A percentile compares a stretch with the other conserved stretches of the same genome.
Evolutionary conservation across 2,888 invertebrate species (phyloP).

Genomic region (Slavum lentiscoides): DNA sequence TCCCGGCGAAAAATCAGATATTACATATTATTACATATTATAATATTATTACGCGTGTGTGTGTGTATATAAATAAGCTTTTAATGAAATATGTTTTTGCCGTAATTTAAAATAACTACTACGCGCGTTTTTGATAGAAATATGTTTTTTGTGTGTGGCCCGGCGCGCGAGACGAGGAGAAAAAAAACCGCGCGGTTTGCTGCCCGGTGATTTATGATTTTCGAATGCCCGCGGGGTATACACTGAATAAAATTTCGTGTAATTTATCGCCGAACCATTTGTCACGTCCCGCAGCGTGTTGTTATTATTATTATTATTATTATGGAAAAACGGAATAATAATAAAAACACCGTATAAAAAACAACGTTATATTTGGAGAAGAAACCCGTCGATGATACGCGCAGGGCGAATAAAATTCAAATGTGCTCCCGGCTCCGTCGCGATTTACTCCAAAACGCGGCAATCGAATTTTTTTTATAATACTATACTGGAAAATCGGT

Average conservation of each 20-base stretch:
- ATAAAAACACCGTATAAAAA: constrained; percentile 25
- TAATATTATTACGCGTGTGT: neutral
- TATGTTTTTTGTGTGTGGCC: constrained; percentile 15
- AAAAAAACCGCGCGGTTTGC: constrained; percentile 27
- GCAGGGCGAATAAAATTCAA: too few relatives aligned
- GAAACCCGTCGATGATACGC: neutral
- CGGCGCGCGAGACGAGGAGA: constrained; percentile 2
- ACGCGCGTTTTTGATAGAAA: constrained; percentile 46
- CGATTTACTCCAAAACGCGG: too few relatives aligned
- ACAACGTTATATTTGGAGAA: constrained; percentile 15
- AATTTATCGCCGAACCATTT: constrained; percentile 52
- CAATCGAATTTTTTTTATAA: too few relatives aligned
- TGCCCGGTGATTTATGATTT: constrained; percentile 40
- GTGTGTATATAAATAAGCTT: constrained; percentile 7
- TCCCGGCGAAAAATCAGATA: constrained; percentile 28
- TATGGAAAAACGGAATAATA: neutral
- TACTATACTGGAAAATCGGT: too few relatives aligned
- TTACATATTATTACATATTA: neutral
- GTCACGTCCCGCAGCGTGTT: constrained; percentile 16
- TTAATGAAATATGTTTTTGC: constrained; percentile 48
- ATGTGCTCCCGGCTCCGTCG: too few relatives aligned
- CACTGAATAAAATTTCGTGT: constrained; percentile 42
- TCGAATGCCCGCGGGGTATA: constrained; percentile 34
- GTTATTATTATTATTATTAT: too few relatives aligned
- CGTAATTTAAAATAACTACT: constrained; percentile 51